Evolutionary conservation across 2,888 invertebrate genomes (phyloP), one percentile per base, ranked within the genome.

Genomic region (Drosophila meridionalis): DNA sequence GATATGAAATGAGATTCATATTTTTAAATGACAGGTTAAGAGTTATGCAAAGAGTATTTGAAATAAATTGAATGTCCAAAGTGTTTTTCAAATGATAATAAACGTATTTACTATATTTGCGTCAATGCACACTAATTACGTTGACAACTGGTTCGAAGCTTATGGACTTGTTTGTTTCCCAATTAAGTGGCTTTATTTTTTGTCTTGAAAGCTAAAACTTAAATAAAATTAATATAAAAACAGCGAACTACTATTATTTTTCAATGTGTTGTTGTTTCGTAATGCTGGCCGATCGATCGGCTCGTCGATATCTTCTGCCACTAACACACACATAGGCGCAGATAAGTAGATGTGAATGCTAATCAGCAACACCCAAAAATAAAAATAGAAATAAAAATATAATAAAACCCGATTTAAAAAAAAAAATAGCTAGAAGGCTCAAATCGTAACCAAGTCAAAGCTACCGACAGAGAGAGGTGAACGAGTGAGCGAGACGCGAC

Each of bases 401-500:
- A 63, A 48, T 70, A 83, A 84, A 89, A 85, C 88, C 67, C 69
- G 89, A 87, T 87, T 76, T 52, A 63, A 63, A 72, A 40, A 73
- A 69, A 58, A 73, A 42, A 71, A 72, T 59, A 69, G 71, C 74
- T 70, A 80, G 70, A 79, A 79, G 73, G 65, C 76, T 70, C 32
- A 48, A 68, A 50, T 58, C 68, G 73, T 43, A 75, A 63, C 62
- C 38, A 69, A 72, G 59, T 62, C 74, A 67, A 69, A 79, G 75
- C 69, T 65, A 14, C 56, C 11, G 34, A 14, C 48, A 26, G 42
- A 58, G 56, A 42, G 56, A 40, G 30, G 56, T 14, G 30, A 30
- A 30, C 45, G 66, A 55, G 52, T 63, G 72, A 76, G 72, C 30
- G 61, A 60, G 63, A 76, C 57, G 52, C 42, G 32, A 43, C 45